phyloP scores from a whole-genome alignment of 2,888 invertebrate species.

The Zygothrica quintamaculata region DNA sequence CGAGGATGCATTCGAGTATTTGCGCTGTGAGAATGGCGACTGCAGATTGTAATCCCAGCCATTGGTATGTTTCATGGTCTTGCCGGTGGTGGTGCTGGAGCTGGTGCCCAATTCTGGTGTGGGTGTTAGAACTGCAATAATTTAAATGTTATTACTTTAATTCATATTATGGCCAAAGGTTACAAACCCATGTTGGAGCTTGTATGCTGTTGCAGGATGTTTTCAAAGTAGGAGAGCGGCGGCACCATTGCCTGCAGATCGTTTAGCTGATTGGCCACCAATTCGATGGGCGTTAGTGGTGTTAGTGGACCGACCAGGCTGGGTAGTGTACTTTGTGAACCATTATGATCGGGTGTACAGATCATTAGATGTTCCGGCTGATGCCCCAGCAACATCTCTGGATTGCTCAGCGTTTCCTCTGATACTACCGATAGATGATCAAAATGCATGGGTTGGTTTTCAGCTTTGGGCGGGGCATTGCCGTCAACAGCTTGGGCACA shows the following conservation, averaged over 20 bases:
- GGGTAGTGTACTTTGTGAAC: slow-evolving; percentile 74
- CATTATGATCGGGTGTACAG: slow-evolving; percentile 65
- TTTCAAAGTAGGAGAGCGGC: slow-evolving; percentile 84
- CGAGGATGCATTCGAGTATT: slow-evolving; percentile 65
- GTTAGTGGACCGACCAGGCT: slow-evolving; percentile 76
- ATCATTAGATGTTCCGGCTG: slow-evolving; percentile 65
- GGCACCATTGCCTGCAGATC: slow-evolving; percentile 83
- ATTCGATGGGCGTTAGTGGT: slow-evolving; percentile 81
- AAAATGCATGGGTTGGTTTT: slow-evolving; percentile 84
- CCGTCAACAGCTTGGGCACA: slow-evolving; percentile 29
- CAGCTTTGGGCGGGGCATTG: slow-evolving; percentile 19
- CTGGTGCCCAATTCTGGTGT: slow-evolving; percentile 76
- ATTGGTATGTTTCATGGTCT: slow-evolving; percentile 81
- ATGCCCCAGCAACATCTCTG: slow-evolving; percentile 74
- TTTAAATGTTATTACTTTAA: background rate
- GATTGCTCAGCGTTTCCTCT: slow-evolving; percentile 87
- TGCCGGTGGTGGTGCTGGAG: slow-evolving; percentile 78
- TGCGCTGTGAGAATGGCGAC: slow-evolving; percentile 81
- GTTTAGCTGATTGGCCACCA: slow-evolving; percentile 80
- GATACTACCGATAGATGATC: slow-evolving; percentile 91
- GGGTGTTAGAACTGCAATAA: slow-evolving; percentile 51
- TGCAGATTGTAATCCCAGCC: slow-evolving; percentile 84
- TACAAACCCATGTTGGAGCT: slow-evolving; percentile 72
- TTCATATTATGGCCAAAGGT: background rate
- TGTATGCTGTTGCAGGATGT: slow-evolving; percentile 82